Conservation (phyloP, 2,888 invertebrate species). For the Gibbula magus region DNA sequence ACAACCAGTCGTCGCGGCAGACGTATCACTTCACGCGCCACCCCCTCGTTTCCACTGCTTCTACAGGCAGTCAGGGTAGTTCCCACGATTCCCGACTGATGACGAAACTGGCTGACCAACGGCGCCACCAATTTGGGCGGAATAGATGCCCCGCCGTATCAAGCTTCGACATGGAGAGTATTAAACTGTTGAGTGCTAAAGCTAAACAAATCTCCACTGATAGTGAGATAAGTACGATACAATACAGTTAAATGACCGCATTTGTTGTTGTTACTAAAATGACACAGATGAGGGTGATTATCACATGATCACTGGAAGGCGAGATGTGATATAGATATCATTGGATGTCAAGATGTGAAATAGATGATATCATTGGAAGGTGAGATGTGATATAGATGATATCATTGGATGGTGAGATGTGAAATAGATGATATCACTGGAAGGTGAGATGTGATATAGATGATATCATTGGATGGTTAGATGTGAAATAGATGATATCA, state of each 20-base stretch:
- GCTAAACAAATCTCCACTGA: background rate
- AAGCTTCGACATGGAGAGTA: conserved; percentile 32
- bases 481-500: too few relatives aligned
- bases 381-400: too few relatives aligned
- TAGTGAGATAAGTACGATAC: background rate
- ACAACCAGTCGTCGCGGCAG: conserved; percentile 19
- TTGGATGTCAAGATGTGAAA: too few relatives aligned
- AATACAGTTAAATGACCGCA: background rate
- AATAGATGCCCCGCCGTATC: background rate
- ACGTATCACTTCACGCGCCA: conserved; percentile 35
- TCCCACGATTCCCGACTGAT: background rate
- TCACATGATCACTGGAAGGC: too few relatives aligned
- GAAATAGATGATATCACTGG: too few relatives aligned
- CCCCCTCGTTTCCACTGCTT: conserved; percentile 18
- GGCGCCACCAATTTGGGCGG: background rate
- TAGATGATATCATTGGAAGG: too few relatives aligned
- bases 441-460: too few relatives aligned
- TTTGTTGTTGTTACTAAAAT: too few relatives aligned
- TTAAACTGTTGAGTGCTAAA: conserved; percentile 11
- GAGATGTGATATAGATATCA: too few relatives aligned
- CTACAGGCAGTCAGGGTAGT: conserved; percentile 13
- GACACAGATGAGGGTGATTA: too few relatives aligned
- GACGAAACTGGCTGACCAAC: background rate
- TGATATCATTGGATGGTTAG: too few relatives aligned
- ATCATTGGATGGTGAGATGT: too few relatives aligned